phyloP scores from a whole-genome alignment of 2,888 invertebrate genomes.

The Ochropacha duplaris region DNA sequence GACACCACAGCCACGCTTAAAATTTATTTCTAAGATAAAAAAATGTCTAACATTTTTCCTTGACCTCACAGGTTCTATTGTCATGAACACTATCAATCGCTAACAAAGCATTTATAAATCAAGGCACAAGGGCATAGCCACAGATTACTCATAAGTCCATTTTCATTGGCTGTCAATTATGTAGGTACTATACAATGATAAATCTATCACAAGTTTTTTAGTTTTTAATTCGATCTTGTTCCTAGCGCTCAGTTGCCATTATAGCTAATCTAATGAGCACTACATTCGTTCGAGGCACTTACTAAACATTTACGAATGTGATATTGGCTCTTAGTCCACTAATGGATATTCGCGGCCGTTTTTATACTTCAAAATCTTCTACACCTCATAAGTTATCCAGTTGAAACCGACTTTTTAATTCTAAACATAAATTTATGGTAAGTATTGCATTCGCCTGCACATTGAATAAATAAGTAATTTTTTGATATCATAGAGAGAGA shows the following conservation, averaged over 20 bases:
- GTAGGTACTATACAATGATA: not conserved
- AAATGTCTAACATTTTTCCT: not conserved
- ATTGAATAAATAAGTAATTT: not conserved
- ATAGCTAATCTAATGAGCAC: not conserved
- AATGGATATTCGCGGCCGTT: not conserved
- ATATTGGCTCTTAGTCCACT: not conserved
- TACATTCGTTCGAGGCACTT: not conserved
- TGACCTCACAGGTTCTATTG: not conserved
- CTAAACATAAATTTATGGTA: not conserved
- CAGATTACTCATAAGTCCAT: too few species aligned
- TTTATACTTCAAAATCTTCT: not conserved
- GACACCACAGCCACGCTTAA: not conserved
- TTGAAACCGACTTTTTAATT: not conserved
- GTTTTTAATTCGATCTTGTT: not conserved
- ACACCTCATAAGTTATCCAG: not conserved
- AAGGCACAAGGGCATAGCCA: not conserved
- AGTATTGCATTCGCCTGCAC: too few species aligned
- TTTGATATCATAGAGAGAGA: not conserved
- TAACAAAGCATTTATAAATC: not conserved
- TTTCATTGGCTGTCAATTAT: too few species aligned
- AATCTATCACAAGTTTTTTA: not conserved
- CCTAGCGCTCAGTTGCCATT: not conserved
- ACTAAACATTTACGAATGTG: not conserved
- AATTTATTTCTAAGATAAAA: not conserved
- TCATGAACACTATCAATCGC: not conserved